These are phyloP conservation scores for Embiotoca jacksoni DNA, from an alignment of 2,113 vertebrate genomes.

Conservation along the genomic window DNA sequence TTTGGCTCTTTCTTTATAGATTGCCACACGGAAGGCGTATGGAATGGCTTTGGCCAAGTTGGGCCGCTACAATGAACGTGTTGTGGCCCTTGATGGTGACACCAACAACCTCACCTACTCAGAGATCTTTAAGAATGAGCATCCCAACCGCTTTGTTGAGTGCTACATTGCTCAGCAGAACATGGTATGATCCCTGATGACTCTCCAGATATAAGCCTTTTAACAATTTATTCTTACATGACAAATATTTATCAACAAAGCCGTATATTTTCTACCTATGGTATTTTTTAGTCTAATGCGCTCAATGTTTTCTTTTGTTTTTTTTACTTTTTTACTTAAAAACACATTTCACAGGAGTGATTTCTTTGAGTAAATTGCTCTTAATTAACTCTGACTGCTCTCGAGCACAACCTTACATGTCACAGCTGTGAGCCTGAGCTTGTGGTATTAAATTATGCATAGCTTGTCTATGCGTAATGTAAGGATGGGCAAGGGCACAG, in stretches of 20 bases:
- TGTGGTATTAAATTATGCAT: constrained; percentile 69
- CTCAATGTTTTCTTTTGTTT: neutral
- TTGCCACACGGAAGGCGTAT: constrained; percentile 94
- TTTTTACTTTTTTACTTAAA: neutral
- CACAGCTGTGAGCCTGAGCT: constrained; percentile 31
- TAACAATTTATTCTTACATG: neutral
- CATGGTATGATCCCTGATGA: constrained; percentile 85
- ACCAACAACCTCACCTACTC: constrained; percentile 96
- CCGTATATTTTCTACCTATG: neutral
- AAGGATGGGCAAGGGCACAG: constrained; percentile 20
- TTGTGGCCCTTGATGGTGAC: constrained; percentile 93
- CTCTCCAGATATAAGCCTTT: neutral
- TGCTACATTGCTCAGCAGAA: constrained; percentile 97
- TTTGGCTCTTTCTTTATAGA: constrained; percentile 72
- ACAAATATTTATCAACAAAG: neutral
- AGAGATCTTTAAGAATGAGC: constrained; percentile 94
- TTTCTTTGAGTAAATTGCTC: constrained; percentile 12
- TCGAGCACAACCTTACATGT: constrained; percentile 7
- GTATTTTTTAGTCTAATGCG: neutral
- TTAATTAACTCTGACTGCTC: neutral
- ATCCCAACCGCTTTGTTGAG: constrained; percentile 93
- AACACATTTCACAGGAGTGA: neutral
- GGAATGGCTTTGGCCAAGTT: constrained; percentile 92
- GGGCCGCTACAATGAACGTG: constrained; percentile 90
- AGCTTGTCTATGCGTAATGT: constrained; percentile 47